Percentiles rank a stretch among this genome's conserved stretches.
Evolutionary conservation across 2,888 invertebrate species (phyloP).

Genomic region (Maniola hyperantus): DNA sequence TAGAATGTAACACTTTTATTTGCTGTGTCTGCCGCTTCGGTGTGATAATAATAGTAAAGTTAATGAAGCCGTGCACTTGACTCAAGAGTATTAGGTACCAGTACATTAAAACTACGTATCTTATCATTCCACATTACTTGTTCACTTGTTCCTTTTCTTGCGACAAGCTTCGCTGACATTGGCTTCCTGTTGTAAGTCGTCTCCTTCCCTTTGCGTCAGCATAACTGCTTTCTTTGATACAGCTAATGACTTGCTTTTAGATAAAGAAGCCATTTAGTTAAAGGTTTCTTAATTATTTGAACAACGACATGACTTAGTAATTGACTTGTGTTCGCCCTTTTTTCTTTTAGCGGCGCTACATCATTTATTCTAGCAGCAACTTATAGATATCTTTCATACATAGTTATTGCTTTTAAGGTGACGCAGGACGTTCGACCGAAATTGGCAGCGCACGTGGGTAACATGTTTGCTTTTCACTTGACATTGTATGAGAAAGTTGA

Average conservation of each 20-base stretch:
- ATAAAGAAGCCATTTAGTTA: conserved; percentile 34
- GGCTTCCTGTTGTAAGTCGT: conserved; percentile 35
- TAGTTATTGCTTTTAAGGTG: too few species aligned
- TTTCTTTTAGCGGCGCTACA: neutral
- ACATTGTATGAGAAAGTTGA: too few species aligned
- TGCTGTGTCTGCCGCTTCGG: conserved; percentile 1
- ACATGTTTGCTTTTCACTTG: too few species aligned
- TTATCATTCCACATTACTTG: conserved; percentile 33
- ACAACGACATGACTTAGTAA: neutral
- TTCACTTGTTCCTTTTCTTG: conserved; percentile 35
- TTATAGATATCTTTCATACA: neutral
- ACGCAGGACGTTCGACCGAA: too few species aligned
- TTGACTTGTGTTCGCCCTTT: neutral
- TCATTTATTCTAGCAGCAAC: neutral
- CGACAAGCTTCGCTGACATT: conserved; percentile 35
- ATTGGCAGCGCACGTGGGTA: too few species aligned
- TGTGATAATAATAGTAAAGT: conserved; percentile 13
- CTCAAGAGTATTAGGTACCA: conserved; percentile 15
- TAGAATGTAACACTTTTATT: conserved; percentile 2
- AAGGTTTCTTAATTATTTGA: conserved; percentile 20
- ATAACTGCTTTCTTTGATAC: conserved; percentile 36
- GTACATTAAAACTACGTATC: conserved; percentile 26
- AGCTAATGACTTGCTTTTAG: conserved; percentile 34
- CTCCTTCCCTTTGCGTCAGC: conserved; percentile 30
- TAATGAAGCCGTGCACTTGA: conserved; percentile 28